Evolutionary conservation across 2,113 vertebrate genomes (phyloP), one percentile per base, ranked within the genome.

Genomic region (Campylomormyrus tamandua): DNA sequence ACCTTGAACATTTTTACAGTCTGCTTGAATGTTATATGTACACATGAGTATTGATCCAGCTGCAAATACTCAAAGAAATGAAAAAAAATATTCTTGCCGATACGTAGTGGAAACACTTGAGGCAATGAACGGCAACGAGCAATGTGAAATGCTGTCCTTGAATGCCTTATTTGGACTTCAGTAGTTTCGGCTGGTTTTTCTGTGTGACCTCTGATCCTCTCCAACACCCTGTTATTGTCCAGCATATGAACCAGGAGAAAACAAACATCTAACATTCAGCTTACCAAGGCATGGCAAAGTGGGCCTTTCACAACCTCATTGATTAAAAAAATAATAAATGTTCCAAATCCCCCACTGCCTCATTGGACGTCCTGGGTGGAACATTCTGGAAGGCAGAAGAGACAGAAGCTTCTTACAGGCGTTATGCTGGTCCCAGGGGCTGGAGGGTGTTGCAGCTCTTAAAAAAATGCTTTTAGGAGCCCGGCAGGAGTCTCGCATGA

Each of bases 141-240:
- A 48, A 8, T 2, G 21, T 11, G 21, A 84, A 46, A 46, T n/a
- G 83, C 21, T 87, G n/a, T 39, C 2, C 50, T 35, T 31, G 19
- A 15, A 8, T 87, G 15, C 50, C 17, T 21, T 53, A 35, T 35
- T 87, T 53, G 49, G 48, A 50, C 58, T 49, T 31, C 42, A 48
- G 87, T 24, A 19, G 87, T 49, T 49, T 48, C 11, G 11, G 27
- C n/a, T 53, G 49, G 17, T 49, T 56, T 53, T 90, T 90, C 48
- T 90, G 89, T 84, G 84, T 90, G 84, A 87, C 84, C 84, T 77
- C 52, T 90, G 89, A 66, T 35, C 53, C 45, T 24, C 39, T 66
- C 53, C 31, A 70, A n/a, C n/a, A 11, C 31, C 8, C 90, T 86
- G 15, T 84, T 5, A 35, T 15, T 56, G 35, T 56, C 62, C 48